Conservation (phyloP, 1,140 invertebrate genomes). For the Euura lappo region DNA sequence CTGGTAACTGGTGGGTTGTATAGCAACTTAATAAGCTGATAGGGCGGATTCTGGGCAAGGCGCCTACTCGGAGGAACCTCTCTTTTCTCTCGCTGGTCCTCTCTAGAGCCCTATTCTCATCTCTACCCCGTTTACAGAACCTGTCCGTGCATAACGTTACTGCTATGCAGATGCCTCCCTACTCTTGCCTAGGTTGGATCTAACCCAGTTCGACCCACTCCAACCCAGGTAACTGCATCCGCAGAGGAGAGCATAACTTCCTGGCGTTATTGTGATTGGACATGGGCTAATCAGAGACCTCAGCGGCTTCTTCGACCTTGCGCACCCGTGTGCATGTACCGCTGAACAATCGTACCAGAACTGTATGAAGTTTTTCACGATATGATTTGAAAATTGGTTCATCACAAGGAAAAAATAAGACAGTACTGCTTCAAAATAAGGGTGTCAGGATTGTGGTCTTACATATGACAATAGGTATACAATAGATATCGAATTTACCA, state of each 20-base stretch:
- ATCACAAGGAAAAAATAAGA: too few relatives aligned
- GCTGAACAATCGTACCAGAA: too few relatives aligned
- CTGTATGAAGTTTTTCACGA: too few relatives aligned
- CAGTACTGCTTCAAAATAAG: too few relatives aligned
- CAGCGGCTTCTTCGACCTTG: too few relatives aligned
- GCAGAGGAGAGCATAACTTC: not conserved
- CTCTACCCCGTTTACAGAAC: not conserved
- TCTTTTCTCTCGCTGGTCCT: not conserved
- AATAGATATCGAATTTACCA: too few relatives aligned
- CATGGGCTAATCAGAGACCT: not conserved
- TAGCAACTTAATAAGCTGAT: slow-evolving; percentile 42
- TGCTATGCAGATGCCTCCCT: not conserved
- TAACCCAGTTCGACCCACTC: too few relatives aligned
- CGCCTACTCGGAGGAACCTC: not conserved
- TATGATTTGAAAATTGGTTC: too few relatives aligned
- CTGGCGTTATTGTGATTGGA: not conserved
- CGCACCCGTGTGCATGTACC: too few relatives aligned
- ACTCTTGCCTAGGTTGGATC: not conserved
- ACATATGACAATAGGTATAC: too few relatives aligned
- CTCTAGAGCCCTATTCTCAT: not conserved
- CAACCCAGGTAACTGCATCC: not conserved
- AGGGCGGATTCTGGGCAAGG: slow-evolving; percentile 30
- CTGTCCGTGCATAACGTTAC: not conserved
- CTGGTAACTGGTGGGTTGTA: slow-evolving; percentile 8
- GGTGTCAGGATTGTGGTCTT: too few relatives aligned